These are phyloP conservation scores for Chelonus formosanus DNA, from an alignment of 2,888 invertebrate genomes.

Conservation along the genomic window DNA sequence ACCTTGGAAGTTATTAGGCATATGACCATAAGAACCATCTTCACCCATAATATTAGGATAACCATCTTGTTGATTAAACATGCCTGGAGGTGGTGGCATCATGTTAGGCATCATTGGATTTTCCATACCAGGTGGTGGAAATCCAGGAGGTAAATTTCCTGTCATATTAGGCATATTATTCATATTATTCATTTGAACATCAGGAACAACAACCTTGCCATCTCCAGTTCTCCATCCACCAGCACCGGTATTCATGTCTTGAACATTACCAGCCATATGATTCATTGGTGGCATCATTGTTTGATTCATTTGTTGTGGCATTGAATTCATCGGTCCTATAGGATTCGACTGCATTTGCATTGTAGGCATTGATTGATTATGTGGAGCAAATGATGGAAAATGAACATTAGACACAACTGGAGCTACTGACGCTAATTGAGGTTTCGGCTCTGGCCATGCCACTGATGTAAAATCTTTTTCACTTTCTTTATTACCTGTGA, in stretches of 20 bases:
- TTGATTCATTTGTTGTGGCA: constrained; percentile 44
- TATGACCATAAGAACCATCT: constrained; percentile 54
- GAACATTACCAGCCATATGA: constrained; percentile 62
- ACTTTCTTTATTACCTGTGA: constrained; percentile 82
- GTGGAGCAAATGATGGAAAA: constrained; percentile 60
- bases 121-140: constrained; percentile 62
- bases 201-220: constrained; percentile 66
- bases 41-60: constrained; percentile 58
- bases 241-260: constrained; percentile 53
- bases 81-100: constrained; percentile 62
- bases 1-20: constrained; percentile 48
- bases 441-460: constrained; percentile 88
- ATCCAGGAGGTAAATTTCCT: constrained; percentile 49
- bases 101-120: constrained; percentile 60
- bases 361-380: constrained; percentile 48
- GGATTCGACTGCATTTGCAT: constrained; percentile 39
- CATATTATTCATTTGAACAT: constrained; percentile 52
- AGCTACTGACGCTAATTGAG: constrained; percentile 67
- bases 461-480: constrained; percentile 79
- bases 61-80: constrained; percentile 59
- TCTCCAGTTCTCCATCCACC: constrained; percentile 66
- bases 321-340: constrained; percentile 44
- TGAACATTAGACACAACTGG: constrained; percentile 47
- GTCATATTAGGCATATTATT: constrained; percentile 52
- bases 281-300: constrained; percentile 53